These are phyloP conservation scores for Melanerpes formicivorus DNA, from an alignment of 2,113 vertebrate species.

Conservation along the genomic window DNA sequence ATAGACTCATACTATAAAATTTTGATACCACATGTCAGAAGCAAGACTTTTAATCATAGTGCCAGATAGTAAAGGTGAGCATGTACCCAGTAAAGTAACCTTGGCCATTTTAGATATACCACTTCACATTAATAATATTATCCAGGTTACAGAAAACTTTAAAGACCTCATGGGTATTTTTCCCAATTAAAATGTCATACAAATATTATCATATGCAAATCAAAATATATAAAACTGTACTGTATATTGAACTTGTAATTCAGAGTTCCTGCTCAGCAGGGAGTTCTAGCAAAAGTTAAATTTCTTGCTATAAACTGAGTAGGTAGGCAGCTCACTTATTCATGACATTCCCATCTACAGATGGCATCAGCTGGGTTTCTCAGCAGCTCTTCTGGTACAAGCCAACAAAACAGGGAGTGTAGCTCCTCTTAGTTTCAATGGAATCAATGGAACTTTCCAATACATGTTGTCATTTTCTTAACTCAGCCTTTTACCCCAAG, in stretches of 20 bases:
- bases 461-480: not conserved
- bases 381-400: not conserved
- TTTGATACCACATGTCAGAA: not conserved
- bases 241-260: not conserved
- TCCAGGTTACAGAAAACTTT: not conserved
- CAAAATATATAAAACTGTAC: not conserved
- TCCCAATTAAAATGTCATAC: not conserved
- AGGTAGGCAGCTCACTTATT: not conserved
- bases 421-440: not conserved
- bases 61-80: not conserved
- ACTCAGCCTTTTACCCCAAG: rapidly evolving
- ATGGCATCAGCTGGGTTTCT: not conserved
- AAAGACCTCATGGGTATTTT: not conserved
- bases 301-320: not conserved
- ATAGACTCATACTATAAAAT: not conserved
- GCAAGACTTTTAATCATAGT: not conserved
- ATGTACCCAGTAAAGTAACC: not conserved
- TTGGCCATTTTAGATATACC: not conserved
- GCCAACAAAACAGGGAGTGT: not conserved
- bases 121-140: not conserved
- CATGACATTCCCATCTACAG: not conserved
- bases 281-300: not conserved
- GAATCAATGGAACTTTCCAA: not conserved
- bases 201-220: not conserved
- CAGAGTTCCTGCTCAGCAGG: not conserved